Conservation (phyloP, 2,888 invertebrate genomes). For the Choreutis nemorana region DNA sequence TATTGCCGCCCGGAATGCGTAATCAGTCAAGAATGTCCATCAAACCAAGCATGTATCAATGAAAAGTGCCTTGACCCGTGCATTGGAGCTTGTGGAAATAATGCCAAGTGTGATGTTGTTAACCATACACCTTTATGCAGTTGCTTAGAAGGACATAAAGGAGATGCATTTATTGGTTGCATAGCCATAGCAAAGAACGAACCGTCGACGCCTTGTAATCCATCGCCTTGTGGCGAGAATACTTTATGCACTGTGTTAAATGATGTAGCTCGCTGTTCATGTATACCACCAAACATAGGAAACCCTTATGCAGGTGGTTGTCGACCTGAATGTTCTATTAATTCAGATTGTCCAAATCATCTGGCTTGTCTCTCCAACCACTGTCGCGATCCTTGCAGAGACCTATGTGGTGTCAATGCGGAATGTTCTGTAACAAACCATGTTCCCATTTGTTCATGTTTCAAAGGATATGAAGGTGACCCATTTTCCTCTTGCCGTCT, state of each 20-base stretch:
- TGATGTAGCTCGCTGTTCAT: slow-evolving; percentile 77
- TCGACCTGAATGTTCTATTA: slow-evolving; percentile 84
- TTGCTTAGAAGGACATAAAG: slow-evolving; percentile 78
- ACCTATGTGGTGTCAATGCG: slow-evolving; percentile 83
- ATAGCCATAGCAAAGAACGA: slow-evolving; percentile 57
- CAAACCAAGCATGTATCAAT: slow-evolving; percentile 79
- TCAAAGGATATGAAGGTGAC: slow-evolving; percentile 80
- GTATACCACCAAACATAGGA: slow-evolving; percentile 87
- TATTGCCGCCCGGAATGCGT: slow-evolving; percentile 86
- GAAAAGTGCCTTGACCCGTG: slow-evolving; percentile 88
- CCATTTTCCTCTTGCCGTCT: slow-evolving; percentile 81
- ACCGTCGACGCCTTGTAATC: slow-evolving; percentile 72
- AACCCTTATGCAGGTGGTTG: slow-evolving; percentile 88
- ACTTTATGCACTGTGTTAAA: slow-evolving; percentile 78
- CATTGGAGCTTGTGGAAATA: slow-evolving; percentile 76
- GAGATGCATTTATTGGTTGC: slow-evolving; percentile 87
- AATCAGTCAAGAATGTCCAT: slow-evolving; percentile 81
- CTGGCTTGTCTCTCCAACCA: slow-evolving; percentile 84
- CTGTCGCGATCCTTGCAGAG: slow-evolving; percentile 86
- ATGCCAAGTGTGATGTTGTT: slow-evolving; percentile 81
- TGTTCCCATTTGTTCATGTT: slow-evolving; percentile 82
- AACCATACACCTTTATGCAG: slow-evolving; percentile 84
- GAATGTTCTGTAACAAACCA: slow-evolving; percentile 85
- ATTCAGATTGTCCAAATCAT: slow-evolving; percentile 80
- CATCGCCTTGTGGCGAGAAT: slow-evolving; percentile 86